These are phyloP conservation scores for Pseudomyrmex gracilis DNA, from an alignment of 1,140 invertebrate species.

Conservation along the genomic window DNA sequence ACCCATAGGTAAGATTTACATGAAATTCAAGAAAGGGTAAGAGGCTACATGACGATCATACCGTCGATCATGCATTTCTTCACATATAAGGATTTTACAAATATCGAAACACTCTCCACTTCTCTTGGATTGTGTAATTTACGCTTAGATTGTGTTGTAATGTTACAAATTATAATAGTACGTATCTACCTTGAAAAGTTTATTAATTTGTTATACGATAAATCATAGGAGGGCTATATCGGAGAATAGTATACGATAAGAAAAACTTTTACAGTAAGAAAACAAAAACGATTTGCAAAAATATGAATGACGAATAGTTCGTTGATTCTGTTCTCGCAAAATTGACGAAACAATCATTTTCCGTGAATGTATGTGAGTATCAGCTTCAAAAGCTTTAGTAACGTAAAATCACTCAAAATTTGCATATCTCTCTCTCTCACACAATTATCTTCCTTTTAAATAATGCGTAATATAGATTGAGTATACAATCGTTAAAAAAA, in stretches of 20 bases:
- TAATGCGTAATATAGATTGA: constrained; percentile 16
- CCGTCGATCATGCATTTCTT: constrained; percentile 56
- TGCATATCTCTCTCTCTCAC: not conserved
- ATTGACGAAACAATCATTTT: constrained; percentile 31
- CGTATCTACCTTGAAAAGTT: constrained; percentile 37
- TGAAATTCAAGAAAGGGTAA: constrained; percentile 46
- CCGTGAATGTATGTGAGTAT: not conserved
- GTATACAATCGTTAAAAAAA: not conserved
- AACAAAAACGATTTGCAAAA: constrained; percentile 10
- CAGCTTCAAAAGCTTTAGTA: not conserved
- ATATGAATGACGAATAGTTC: constrained; percentile 8
- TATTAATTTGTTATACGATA: constrained; percentile 56
- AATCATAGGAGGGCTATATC: not conserved
- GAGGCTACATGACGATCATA: constrained; percentile 42
- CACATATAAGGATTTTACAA: constrained; percentile 22
- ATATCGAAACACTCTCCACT: constrained; percentile 6
- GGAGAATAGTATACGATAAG: not conserved
- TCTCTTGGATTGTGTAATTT: constrained; percentile 13
- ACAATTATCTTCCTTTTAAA: constrained; percentile 25
- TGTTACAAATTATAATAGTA: constrained; percentile 66
- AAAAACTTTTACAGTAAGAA: not conserved
- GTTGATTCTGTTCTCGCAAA: constrained; percentile 23
- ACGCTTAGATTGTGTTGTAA: constrained; percentile 17
- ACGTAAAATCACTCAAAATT: not conserved
- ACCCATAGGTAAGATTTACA: constrained; percentile 49